Conservation (phyloP, 2,797 vertebrate genomes). For the Sternotherus odoratus region DNA sequence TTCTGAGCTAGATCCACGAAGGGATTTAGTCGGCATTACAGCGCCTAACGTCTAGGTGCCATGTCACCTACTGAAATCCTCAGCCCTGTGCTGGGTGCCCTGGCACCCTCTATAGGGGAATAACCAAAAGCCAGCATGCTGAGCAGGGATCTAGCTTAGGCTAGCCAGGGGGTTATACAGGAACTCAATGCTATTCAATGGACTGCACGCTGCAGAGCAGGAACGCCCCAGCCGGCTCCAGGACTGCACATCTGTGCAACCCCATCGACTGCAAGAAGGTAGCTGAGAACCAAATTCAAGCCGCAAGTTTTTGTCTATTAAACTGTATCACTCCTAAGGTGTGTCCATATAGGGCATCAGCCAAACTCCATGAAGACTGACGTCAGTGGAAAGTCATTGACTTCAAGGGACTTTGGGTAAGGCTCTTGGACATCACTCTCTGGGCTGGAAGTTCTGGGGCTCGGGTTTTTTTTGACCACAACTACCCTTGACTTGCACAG, state of each 20-base stretch:
- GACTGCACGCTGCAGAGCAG: neutral
- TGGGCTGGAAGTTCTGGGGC: neutral
- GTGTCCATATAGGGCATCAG: neutral
- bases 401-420: neutral
- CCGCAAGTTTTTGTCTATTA: neutral
- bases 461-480: neutral
- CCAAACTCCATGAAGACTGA: neutral
- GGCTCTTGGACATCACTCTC: neutral
- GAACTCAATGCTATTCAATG: neutral
- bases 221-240: neutral
- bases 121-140: no score
- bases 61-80: no score
- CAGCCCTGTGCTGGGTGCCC: no score
- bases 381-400: neutral
- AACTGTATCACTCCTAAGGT: neutral
- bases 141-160: no score
- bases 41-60: no score
- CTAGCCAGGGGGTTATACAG: neutral
- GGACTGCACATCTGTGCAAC: neutral
- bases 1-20: neutral
- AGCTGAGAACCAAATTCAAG: neutral
- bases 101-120: no score
- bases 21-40: neutral
- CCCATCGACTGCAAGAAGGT: neutral
- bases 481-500: neutral